Evolutionary conservation across 2,888 invertebrate species (phyloP).

Genomic region (Drosophila sordidapex): DNA sequence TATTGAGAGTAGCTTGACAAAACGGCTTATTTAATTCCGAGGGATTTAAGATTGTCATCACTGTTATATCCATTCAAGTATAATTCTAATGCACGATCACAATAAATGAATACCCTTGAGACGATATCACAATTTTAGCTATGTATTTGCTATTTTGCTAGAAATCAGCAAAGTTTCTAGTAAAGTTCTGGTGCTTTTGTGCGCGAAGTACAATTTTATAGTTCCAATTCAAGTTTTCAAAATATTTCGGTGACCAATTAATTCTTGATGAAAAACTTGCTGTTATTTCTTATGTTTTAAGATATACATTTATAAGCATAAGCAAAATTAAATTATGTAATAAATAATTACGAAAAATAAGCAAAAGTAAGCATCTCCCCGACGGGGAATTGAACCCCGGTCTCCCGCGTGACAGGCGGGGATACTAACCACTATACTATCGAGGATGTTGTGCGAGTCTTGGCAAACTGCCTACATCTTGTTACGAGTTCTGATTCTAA

Average conservation of each 20-base stretch:
- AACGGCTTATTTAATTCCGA: no score
- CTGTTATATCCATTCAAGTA: not conserved
- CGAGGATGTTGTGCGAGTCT: slow-evolving; percentile 32
- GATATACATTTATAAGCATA: not conserved
- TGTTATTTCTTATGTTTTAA: not conserved
- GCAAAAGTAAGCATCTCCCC: slow-evolving; percentile 30
- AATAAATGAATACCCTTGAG: no score
- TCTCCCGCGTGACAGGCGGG: slow-evolving; percentile 73
- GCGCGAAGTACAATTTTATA: not conserved
- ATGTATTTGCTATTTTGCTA: not conserved
- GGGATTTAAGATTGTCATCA: no score
- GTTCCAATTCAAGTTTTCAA: not conserved
- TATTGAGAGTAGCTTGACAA: not conserved
- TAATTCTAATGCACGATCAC: slow-evolving; percentile 1
- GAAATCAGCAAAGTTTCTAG: not conserved
- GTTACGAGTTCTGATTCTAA: slow-evolving; percentile 28
- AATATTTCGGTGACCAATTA: not conserved
- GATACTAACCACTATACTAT: slow-evolving; percentile 74
- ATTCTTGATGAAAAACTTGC: not conserved
- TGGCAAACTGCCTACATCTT: slow-evolving; percentile 15
- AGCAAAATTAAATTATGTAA: not conserved
- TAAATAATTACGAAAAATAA: not conserved
- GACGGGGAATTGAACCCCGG: slow-evolving; percentile 69
- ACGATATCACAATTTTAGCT: not conserved
- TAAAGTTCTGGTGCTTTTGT: not conserved